phyloP scores from a whole-genome alignment of 2,797 vertebrate species.

The Apodemus agrarius region DNA sequence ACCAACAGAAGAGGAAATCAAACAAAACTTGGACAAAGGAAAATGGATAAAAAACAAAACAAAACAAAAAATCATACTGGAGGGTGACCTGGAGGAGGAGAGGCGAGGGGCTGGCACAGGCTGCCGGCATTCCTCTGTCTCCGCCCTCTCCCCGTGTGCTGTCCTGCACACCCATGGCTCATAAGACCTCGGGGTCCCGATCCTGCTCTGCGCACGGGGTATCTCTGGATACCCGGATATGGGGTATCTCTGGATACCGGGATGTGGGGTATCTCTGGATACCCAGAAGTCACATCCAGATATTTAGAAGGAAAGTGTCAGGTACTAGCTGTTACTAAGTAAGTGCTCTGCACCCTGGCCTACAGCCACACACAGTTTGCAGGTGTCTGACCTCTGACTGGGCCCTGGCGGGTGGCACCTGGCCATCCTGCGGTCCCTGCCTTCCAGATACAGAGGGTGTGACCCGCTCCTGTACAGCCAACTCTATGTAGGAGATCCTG shows the following conservation, averaged over 20 bases:
- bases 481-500: background rate
- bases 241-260: too few species aligned
- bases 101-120: background rate
- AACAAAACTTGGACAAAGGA: background rate
- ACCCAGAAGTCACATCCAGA: background rate
- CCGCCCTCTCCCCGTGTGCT: background rate
- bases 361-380: background rate
- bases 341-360: background rate
- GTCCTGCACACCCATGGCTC: background rate
- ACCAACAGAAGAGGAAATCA: background rate
- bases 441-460: background rate
- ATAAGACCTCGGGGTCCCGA: background rate
- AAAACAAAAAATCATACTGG: too few species aligned
- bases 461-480: background rate
- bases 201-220: background rate
- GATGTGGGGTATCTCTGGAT: too few species aligned
- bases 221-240: background rate
- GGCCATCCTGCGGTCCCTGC: background rate
- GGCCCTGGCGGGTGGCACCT: background rate
- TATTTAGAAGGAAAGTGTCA: background rate
- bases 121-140: background rate
- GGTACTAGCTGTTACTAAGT: background rate
- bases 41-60: too few species aligned
- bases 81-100: too few species aligned
- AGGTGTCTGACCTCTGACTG: background rate